Base-by-base conservation (phyloP, 2,888 invertebrate genomes). In the Cordilura impudica region DNA sequence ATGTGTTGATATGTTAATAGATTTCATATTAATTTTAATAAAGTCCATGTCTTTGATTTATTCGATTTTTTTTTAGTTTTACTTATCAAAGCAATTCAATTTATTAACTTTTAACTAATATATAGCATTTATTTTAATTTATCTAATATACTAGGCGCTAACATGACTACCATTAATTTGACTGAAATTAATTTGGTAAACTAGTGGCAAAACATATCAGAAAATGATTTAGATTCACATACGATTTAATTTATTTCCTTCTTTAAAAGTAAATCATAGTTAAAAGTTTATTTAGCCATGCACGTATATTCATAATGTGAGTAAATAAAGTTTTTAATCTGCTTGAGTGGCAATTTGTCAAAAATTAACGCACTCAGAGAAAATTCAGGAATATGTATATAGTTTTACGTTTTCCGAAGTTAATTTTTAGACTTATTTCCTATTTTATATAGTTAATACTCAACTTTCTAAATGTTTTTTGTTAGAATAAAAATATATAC, bases 331-430 rank as follows among this genome's bases (percentile, higher is more conserved):
- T 73, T 77, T 89, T 87, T 87, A 88, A 88, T 88, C 86, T 88
- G 85, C 84, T 87, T 88, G 88, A 88, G 89, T 88, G 88, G 86
- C 85, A 84, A 89, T 89, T 88, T 87, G 84, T 88, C 88, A 88
- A 61, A n/a, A n/a, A 31, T 61, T n/a, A 5, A 35, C 16, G 66
- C 60, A 66, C 47, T 54, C 5, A 49, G 14, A 29, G 23, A 63
- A 72, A 23, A 26, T 18, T 5, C 47, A 60, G 18, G 43, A 70
- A 60, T 60, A 23, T 31, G 29, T 21, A 16, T 39, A 2, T 56
- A n/a, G n/a, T n/a, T n/a, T n/a, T n/a, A n/a, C n/a, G n/a, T n/a
- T n/a, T n/a, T n/a, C n/a, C n/a, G n/a, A n/a, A n/a, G n/a, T n/a
- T n/a, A n/a, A n/a, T n/a, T n/a, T n/a, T n/a, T n/a, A n/a, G n/a